phyloP scores from a whole-genome alignment of 1,140 invertebrate genomes.

The Neotoxoptera formosana region DNA sequence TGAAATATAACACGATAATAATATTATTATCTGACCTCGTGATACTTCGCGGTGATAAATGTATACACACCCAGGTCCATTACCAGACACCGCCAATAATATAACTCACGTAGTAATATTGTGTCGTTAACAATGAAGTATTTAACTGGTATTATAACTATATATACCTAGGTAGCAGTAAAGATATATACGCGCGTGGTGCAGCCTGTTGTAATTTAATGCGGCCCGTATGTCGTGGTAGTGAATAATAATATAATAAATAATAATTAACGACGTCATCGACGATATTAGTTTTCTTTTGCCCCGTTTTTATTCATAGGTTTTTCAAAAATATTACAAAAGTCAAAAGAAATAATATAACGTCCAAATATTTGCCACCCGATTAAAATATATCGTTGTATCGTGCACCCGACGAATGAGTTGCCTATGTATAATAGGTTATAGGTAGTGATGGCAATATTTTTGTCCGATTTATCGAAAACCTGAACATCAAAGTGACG shows the following conservation, averaged over 20 bases:
- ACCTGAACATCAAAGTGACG: too few species aligned
- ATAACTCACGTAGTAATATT: constrained; percentile 1
- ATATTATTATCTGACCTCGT: neutral
- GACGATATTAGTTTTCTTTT: neutral
- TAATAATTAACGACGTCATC: neutral
- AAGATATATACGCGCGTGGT: neutral
- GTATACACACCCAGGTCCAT: neutral
- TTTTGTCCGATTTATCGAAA: too few species aligned
- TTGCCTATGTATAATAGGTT: too few species aligned
- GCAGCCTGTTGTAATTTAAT: neutral
- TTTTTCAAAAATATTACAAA: neutral
- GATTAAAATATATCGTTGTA: neutral
- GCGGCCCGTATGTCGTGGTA: neutral
- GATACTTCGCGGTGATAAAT: neutral
- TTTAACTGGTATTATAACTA: neutral
- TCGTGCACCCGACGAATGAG: neutral
- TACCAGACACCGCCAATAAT: neutral
- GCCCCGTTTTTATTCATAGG: neutral
- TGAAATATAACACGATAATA: neutral
- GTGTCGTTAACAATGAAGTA: neutral
- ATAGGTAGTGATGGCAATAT: too few species aligned
- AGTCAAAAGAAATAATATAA: neutral
- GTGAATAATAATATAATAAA: neutral
- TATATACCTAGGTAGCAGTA: neutral
- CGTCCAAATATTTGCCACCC: neutral